Evolutionary conservation across 2,113 vertebrate genomes (phyloP), one percentile per base, ranked within the genome.

Genomic region (Campylomormyrus tamandua): DNA sequence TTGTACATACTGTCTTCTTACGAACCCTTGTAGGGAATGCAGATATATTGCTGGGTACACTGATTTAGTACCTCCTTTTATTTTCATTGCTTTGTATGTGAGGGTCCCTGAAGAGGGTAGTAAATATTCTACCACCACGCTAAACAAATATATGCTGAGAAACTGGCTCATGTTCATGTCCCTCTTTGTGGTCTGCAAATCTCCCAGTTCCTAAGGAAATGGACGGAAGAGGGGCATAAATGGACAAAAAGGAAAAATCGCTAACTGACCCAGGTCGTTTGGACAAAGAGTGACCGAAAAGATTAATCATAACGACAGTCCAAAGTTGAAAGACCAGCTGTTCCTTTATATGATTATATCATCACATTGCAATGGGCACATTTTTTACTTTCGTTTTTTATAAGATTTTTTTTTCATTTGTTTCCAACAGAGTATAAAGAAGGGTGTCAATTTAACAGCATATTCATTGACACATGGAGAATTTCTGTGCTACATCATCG

Each of bases 401-500:
- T 80, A 80, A 39, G 31, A 39, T 74, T 77, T 35, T 74, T 74
- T 31, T 77, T 80, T 80, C 74, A 80, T 80, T 39, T 80, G 31
- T 19, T 42, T 80, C 35, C 74, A 80, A 80, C 35, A 80, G 15
- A 80, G 5, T 80, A 80, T 80, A 42, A 80, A 80, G 35, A 8
- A 80, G 74, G 17, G 35, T 42, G 35, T 80, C 31, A 19, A 88
- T 66, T 48, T 62, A 11, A 31, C 6, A 27, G 77, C 91, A 45
- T 31, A 89, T 35, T 39, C 66, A 21, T n/a, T 91, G 90, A 87
- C 45, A 83, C 66, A 46, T 48, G 89, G 90, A 90, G 84, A 90
- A 90, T 92, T 91, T 24, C 87, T 90, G 89, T 56, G 91, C 92
- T 92, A 93, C 93, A 91, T 94, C 93, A 94, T 89, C 90, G 90